Base-by-base conservation (phyloP, 2,113 vertebrate genomes). In the Natator depressus region DNA sequence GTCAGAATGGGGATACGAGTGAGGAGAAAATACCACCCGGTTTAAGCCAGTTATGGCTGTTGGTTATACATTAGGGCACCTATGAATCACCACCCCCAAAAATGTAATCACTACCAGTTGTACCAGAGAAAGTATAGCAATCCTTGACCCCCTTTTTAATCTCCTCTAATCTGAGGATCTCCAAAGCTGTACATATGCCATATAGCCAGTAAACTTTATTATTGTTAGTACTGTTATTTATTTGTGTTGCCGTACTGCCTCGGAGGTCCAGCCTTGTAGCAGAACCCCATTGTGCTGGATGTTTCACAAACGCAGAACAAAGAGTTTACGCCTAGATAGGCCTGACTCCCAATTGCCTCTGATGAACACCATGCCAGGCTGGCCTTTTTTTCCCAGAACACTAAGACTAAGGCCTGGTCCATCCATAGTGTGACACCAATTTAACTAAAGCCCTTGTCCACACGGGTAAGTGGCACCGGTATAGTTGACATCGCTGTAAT, bases 131-230 rank as follows among this genome's bases (percentile, higher is more conserved):
- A 79, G 85, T 88, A 38, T 42, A 49, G 38, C 3, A 62, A 78
- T 87, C 85, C 57, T 65, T 84, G 62, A 53, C 35, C 27, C 89
- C 82, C 82, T 42, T 82, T 94, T 87, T 88, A 42, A 47, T 86
- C 25, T 5, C 20, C 22, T 42, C 10, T 22, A 25, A 22, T 46
- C 38, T 46, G 72, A 76, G 10, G n/a, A 46, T 76, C 38, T 42
- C 72, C 25, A 25, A 25, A 76, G 38, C 22, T 20, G 7, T 72
- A n/a, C 31, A 4, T 76, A 42, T 46, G 24, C 42, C 72, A 25
- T 3, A n/a, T 35, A 69, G 16, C 72, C 46, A 76, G 22, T 76
- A 42, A 75, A 25, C 38, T 11, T 46, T 6, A 10, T 25, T 76
- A 12, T 19, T 69, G 9, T n/a, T 59, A 11, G 27, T 20, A n/a